Evolutionary conservation across 2,888 invertebrate species (phyloP), one percentile per base, ranked within the genome.

Genomic region (Leptopilina myrica): DNA sequence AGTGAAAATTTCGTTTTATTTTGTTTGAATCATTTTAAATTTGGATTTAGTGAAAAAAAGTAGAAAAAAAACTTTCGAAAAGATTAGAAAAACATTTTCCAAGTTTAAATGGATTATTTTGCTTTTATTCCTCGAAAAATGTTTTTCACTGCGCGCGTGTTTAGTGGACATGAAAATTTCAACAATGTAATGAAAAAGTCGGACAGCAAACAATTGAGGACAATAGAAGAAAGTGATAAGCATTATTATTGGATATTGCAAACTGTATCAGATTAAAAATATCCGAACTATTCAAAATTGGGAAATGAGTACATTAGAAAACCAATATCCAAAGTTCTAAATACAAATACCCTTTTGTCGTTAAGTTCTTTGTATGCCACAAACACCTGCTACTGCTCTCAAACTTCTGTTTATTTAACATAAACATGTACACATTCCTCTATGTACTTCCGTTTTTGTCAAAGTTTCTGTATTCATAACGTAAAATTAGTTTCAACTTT

Each of bases 301-400:
- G 64, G 64, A 64, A 64, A 33, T 64, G 64, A 33, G 64, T 64
- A 33, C 40, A 40, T 64, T 64, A 64, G 26, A 26, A 26, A 20
- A 64, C 20, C 64, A 64, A 26, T 26, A 64, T 14, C 64, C 26
- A 64, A 64, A 64, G 64, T 64, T 64, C 64, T 33, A 33, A 64
- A 64, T 40, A 64, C 64, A 64, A 64, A 40, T 20, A 62, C 33
- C 33, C 64, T 64, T 64, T 64, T 64, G 64, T 64, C 5, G 20
- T 7, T 33, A 64, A 64, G 64, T 64, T 64, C 26, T 49, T 49
- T 33, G 33, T 40, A 33, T 64, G 64, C 7, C 40, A 40, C 64
- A 33, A 64, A 33, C 64, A 64, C 64, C 40, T 64, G 64, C 64
- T 64, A 40, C 64, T 64, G 33, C 40, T 64, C 64, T 64, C 26